A percentile compares a stretch with the other conserved stretches of the same genome.
These are phyloP conservation scores for Silvanus unidentatus DNA, from an alignment of 2,888 invertebrate genomes.

Conservation along the genomic window DNA sequence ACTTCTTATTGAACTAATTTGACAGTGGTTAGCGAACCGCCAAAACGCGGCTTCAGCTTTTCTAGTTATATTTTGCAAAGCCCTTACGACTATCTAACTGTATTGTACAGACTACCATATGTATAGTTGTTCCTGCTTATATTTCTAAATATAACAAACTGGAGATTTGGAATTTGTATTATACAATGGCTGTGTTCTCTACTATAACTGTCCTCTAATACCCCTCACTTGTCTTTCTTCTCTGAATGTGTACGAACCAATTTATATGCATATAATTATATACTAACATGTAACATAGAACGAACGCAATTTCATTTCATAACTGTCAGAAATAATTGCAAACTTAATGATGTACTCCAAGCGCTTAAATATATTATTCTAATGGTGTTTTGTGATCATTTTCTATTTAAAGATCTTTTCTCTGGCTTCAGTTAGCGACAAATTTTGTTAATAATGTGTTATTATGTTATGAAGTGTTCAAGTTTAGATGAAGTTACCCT, in stretches of 20 bases:
- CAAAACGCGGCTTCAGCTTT: conserved; percentile 36
- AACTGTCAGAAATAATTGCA: conserved; percentile 22
- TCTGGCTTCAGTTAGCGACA: too few species aligned
- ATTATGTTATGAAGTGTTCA: too few species aligned
- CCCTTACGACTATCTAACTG: conserved; percentile 18
- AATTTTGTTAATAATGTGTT: too few species aligned
- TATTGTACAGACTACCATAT: background rate
- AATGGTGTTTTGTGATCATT: too few species aligned
- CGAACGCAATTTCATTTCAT: conserved; percentile 17
- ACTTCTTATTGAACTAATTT: conserved; percentile 52
- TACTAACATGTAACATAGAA: conserved; percentile 10
- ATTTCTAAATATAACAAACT: too few species aligned
- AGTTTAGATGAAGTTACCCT: too few species aligned
- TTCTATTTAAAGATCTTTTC: too few species aligned
- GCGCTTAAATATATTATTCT: background rate
- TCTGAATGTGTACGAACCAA: conserved; percentile 20
- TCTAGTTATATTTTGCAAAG: conserved; percentile 32
- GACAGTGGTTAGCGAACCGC: conserved; percentile 40
- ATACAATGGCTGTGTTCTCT: too few species aligned
- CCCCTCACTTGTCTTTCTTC: background rate
- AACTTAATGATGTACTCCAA: conserved; percentile 19
- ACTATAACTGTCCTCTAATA: too few species aligned
- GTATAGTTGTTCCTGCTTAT: conserved; percentile 4
- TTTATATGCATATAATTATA: conserved; percentile 23
- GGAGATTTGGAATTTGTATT: too few species aligned